Percentiles rank a stretch among this genome's conserved stretches.
Evolutionary conservation across 1,140 invertebrate species (phyloP).

Genomic region (Zaprionus capensis): DNA sequence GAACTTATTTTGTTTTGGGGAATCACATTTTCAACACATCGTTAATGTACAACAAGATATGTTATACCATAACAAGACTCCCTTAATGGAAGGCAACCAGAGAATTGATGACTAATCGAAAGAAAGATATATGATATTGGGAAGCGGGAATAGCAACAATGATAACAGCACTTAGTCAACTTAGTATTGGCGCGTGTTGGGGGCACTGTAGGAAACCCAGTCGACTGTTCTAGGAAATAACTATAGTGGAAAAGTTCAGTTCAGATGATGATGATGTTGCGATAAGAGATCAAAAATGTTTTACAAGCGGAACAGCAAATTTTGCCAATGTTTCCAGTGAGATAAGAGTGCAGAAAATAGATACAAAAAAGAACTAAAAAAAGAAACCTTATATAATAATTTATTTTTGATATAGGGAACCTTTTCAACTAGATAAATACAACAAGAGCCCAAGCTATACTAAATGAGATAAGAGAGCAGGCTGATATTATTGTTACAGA

Average conservation of each 20-base stretch:
- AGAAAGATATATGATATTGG: neutral
- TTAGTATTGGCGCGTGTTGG: neutral
- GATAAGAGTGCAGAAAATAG: conserved; percentile 21
- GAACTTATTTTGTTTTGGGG: conserved; percentile 19
- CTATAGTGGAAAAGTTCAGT: conserved; percentile 6
- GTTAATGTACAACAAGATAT: conserved; percentile 44
- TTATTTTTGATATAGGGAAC: neutral
- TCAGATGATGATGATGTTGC: conserved; percentile 13
- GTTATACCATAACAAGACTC: neutral
- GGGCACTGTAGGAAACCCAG: neutral
- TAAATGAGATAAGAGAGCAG: neutral
- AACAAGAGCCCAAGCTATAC: neutral
- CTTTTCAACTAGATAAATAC: neutral
- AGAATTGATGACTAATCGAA: conserved; percentile 18
- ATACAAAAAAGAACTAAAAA: neutral
- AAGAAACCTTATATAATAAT: neutral
- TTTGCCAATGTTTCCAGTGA: conserved; percentile 1
- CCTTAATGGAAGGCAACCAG: conserved; percentile 10
- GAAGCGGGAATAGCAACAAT: neutral
- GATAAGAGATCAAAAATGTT: conserved; percentile 41
- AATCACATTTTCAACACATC: conserved; percentile 69
- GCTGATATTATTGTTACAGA: conserved; percentile 19
- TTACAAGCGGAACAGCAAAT: conserved; percentile 5
- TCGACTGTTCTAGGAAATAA: conserved; percentile 22
- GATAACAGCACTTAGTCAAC: conserved; percentile 9